Base-by-base conservation (phyloP, 1,140 invertebrate genomes). In the Heliconius himera region DNA sequence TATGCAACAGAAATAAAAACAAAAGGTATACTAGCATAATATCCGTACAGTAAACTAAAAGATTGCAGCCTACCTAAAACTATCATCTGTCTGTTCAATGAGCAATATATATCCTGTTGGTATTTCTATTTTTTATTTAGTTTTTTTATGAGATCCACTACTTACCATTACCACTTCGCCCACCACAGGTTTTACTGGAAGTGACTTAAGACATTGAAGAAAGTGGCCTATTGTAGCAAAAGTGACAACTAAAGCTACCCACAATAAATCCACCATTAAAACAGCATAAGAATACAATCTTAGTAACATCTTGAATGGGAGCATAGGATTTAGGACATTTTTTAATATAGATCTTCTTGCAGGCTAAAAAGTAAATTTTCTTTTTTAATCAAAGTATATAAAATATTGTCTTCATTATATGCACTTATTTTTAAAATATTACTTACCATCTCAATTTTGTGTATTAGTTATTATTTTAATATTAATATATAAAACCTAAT, bases 81-180 rank as follows among this genome's bases (percentile, higher is more conserved):
- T 46, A 46, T 3, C 41, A 46, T 46, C 41, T 13, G 3, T 46
- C 13, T 13, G 3, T 46, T 46, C 3, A 3, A 46, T 46, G 8
- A 11, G 41, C 3, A 13, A 46, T 13, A 36, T n/a, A n/a, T 46
- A 46, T 46, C 41, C 8, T 13, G 41, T 4, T 3, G 13, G 41
- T 13, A 46, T 46, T 3, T 46, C 41, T 11, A 46, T 46, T 46
- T 46, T n/a, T 13, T 13, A 46, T 3, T 46, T 11, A 11, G 8
- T 41, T 46, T 46, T 46, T 46, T 46, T 46, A 16, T 46, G 13
- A 16, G 13, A 16, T 46, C n/a, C 73, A 74, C 5, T 51, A 82
- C 88, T 95, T 94, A 97, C 96, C 95, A 97, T 90, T 73, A 96
- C 96, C 77, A 96, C 95, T 94, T 97, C 96, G 56, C 94, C 92